These are phyloP conservation scores for Crepidodera aurea DNA, from an alignment of 2,888 invertebrate genomes.

Conservation along the genomic window DNA sequence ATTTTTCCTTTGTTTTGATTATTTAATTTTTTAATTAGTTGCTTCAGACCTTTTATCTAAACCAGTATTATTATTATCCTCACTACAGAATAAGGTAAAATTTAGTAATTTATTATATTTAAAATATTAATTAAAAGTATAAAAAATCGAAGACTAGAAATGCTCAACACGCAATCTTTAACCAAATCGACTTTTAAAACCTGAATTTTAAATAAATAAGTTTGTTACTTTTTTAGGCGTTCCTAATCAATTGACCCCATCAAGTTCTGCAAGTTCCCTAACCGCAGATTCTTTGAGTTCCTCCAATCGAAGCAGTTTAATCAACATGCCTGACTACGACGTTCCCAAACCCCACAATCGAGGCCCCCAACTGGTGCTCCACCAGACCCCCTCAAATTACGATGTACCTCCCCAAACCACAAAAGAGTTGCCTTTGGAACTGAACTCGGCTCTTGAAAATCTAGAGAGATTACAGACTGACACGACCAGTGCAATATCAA, in stretches of 20 bases:
- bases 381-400: constrained; percentile 62
- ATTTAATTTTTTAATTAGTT: no score
- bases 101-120: no score
- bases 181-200: no score
- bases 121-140: no score
- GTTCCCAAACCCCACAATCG: constrained; percentile 66
- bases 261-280: constrained; percentile 73
- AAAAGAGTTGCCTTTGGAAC: constrained; percentile 76
- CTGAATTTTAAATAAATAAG: no score
- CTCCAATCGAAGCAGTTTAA: constrained; percentile 62
- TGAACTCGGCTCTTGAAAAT: constrained; percentile 78
- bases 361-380: constrained; percentile 53
- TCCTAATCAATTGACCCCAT: constrained; percentile 69
- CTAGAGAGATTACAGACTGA: constrained; percentile 79
- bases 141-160: no score
- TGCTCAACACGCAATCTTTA: no score
- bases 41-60: no score
- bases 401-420: constrained; percentile 66
- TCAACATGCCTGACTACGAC: constrained; percentile 74
- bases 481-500: constrained; percentile 82
- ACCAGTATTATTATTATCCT: no score
- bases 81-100: no score
- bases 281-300: constrained; percentile 69
- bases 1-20: no score
- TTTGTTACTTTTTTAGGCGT: constrained; percentile 58